A percentile compares a stretch with the other conserved stretches of the same genome.
phyloP scores from a whole-genome alignment of 37 sponge, comb jelly and placozoan genomes.

The Cladorhizidae sp. region DNA sequence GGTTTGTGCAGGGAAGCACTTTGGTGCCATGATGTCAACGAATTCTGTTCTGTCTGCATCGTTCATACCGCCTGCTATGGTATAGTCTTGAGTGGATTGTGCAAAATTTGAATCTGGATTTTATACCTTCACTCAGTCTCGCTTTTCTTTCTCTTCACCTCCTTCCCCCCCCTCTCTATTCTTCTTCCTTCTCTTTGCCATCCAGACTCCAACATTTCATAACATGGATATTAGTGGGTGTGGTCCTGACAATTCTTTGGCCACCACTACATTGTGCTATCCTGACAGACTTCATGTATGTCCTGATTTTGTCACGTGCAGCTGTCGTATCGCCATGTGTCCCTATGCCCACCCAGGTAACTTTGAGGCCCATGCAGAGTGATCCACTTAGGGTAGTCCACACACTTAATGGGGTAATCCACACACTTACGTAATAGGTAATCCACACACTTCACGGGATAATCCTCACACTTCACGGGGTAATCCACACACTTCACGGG shows the following conservation, averaged over 20 bases:
- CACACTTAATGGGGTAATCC: not conserved
- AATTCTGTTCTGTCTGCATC: not conserved
- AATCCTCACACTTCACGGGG: too few species aligned
- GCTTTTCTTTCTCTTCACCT: too few species aligned
- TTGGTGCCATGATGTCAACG: constrained; percentile 58
- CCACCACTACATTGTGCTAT: not conserved
- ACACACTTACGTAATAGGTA: too few species aligned
- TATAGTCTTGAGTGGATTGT: too few species aligned
- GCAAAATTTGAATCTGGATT: too few species aligned
- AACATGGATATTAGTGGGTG: not conserved
- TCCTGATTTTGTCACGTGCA: constrained; percentile 45
- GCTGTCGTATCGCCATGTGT: constrained; percentile 57
- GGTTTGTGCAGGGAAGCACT: constrained; percentile 61
- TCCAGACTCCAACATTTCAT: not conserved
- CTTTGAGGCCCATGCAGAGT: not conserved
- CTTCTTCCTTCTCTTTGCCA: not conserved
- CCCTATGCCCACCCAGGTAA: constrained; percentile 72
- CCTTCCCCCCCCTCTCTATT: not conserved
- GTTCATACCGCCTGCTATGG: too few species aligned
- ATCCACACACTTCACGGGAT: too few species aligned
- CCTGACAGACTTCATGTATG: constrained; percentile 58
- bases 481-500: too few species aligned
- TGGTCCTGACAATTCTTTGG: not conserved
- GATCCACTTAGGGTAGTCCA: too few species aligned
- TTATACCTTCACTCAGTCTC: too few species aligned